Evolutionary conservation across 2,113 vertebrate genomes (phyloP), one percentile per base, ranked within the genome.

Genomic region (Zosterops pallidus): DNA sequence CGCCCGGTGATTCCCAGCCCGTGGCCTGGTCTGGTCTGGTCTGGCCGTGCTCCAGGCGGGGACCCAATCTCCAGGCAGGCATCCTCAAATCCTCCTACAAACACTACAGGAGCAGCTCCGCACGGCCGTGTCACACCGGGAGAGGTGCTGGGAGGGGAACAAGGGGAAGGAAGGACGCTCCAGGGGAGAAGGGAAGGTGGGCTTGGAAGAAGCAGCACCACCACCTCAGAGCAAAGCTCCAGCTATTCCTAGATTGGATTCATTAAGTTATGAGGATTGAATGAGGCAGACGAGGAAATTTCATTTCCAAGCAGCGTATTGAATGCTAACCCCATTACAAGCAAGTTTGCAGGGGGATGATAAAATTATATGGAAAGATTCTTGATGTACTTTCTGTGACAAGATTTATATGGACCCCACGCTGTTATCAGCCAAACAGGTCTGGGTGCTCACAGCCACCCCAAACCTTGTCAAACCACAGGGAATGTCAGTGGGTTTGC

Each of bases 31-130:
- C 39, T 39, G 39, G 39, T 39, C 39, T 39, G 3, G 77, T 44
- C 60, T 55, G 75, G 52, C 50, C 6, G 0, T 14, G 57, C 31
- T 69, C 22, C 59, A 23, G 55, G 22, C 3, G 0, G 15, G 25
- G 46, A 49, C 49, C n/a, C 37, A 33, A 42, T 16, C 78, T 62
- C n/a, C 4, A 8, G 33, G 41, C 18, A 17, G 64, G 63, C 22
- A 12, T 62, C 42, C 46, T 83, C 71, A 63, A 17, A 10, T 14
- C 29, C 71, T 56, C 11, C 76, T 4, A 10, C 17, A 9, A 15
- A 9, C 3, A 1, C 9, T 17, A 17, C 14, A 3, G 1, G 6
- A 42, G 8, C 33, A 47, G 0, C 37, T 37, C 42, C 9, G 4
- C 11, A 0, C 42, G 65, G 13, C 28, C 6, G 0, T 18, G 37